Evolutionary conservation across 2,797 vertebrate genomes (phyloP).

Genomic region (Huso huso): DNA sequence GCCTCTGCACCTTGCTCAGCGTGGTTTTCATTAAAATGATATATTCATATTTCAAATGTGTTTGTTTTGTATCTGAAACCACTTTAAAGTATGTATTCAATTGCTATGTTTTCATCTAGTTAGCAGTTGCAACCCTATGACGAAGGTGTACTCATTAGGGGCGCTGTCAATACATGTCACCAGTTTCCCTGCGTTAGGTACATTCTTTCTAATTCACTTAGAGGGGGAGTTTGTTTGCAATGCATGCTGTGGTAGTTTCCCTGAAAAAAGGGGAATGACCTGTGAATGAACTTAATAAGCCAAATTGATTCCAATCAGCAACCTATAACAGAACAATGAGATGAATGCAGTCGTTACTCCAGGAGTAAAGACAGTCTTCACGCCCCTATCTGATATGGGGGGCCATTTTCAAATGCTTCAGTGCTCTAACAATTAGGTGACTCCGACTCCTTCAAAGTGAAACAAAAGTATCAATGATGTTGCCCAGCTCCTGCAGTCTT

Average conservation of each 20-base stretch:
- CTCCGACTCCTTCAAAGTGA: slow-evolving; percentile 29
- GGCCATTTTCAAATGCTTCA: slow-evolving; percentile 39
- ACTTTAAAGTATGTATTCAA: slow-evolving; percentile 5
- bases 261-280: too few species aligned
- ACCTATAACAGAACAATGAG: slow-evolving; percentile 18
- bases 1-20: slow-evolving; percentile 4
- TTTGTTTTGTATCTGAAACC: slow-evolving; percentile 1
- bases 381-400: slow-evolving; percentile 27
- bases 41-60: slow-evolving; percentile 3
- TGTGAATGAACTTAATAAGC: neutral
- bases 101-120: neutral
- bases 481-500: slow-evolving; percentile 26
- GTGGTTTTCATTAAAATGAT: neutral
- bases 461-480: slow-evolving; percentile 44
- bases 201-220: slow-evolving; percentile 2
- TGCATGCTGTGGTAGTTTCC: neutral
- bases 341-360: slow-evolving; percentile 13
- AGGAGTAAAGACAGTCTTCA: slow-evolving; percentile 43
- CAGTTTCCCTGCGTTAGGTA: too few species aligned
- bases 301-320: slow-evolving; percentile 25
- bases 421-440: slow-evolving; percentile 21
- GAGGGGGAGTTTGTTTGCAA: slow-evolving; percentile 1
- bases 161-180: too few species aligned
- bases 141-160: neutral
- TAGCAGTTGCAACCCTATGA: neutral